These are phyloP conservation scores for Tetheella fluctuosa DNA, from an alignment of 2,888 invertebrate species.

Conservation along the genomic window DNA sequence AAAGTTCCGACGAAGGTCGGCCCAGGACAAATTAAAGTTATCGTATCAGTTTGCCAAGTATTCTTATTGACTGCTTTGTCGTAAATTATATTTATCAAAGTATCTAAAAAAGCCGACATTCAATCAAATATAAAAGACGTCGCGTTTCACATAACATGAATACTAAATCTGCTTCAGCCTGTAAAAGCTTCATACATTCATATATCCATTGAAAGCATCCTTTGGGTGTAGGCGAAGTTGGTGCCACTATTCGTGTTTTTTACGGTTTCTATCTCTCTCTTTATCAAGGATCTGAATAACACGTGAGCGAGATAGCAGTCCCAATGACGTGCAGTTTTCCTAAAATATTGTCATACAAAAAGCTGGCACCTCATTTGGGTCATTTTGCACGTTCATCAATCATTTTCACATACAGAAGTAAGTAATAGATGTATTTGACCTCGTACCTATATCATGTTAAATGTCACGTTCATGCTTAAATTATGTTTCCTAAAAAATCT, in stretches of 20 bases:
- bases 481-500: neutral
- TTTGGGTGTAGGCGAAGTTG: neutral
- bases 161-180: neutral
- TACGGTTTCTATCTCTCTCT: neutral
- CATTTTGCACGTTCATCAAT: neutral
- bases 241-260: neutral
- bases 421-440: neutral
- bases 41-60: slow-evolving; percentile 1
- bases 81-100: neutral
- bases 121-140: neutral
- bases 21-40: neutral
- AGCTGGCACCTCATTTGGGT: neutral
- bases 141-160: neutral
- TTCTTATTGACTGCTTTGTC: neutral
- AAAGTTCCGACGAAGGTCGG: slow-evolving; percentile 11
- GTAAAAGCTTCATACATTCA: slow-evolving; percentile 4
- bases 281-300: neutral
- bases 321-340: slow-evolving; percentile 2
- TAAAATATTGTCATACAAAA: slow-evolving; percentile 3
- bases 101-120: neutral
- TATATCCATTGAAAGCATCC: neutral
- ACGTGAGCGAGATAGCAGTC: neutral
- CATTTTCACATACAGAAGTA: slow-evolving; percentile 3
- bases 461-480: neutral
- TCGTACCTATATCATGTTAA: neutral